Conservation (phyloP, 2,113 vertebrate species). For the Nycticorax nycticorax region DNA sequence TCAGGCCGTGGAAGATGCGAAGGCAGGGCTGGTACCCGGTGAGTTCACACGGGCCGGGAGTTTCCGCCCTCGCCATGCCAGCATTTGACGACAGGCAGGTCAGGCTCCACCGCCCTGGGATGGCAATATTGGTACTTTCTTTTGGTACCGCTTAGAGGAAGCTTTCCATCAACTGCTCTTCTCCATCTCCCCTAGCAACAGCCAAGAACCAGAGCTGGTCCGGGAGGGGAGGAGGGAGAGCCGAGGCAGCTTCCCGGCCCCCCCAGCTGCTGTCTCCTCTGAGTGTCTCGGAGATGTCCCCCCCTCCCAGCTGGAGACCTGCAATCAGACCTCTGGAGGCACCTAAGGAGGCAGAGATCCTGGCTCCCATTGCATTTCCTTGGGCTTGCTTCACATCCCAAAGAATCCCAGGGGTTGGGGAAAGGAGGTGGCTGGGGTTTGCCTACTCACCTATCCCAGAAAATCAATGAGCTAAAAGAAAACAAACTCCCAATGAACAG, state of each 20-base stretch:
- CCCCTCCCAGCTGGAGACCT: neutral
- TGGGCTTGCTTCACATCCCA: neutral
- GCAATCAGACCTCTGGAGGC: neutral
- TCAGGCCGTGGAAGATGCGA: neutral
- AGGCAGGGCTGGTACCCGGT: neutral
- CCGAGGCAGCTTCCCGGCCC: rapidly evolving
- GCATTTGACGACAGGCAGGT: neutral
- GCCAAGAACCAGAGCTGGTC: neutral
- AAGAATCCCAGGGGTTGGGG: neutral
- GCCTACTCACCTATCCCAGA: neutral
- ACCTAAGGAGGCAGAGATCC: neutral
- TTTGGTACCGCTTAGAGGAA: neutral
- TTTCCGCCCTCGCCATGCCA: rapidly evolving
- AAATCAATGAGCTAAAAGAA: neutral
- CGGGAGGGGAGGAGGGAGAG: neutral
- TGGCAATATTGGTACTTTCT: neutral
- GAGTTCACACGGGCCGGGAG: neutral
- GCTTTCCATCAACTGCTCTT: neutral
- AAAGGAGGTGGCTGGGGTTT: neutral
- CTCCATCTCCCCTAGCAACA: neutral
- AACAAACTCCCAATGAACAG: neutral
- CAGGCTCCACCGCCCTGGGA: neutral
- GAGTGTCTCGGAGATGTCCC: rapidly evolving
- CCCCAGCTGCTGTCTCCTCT: neutral
- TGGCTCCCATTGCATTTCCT: rapidly evolving